Conservation (phyloP, 2,113 vertebrate species). For the Gadus macrocephalus region DNA sequence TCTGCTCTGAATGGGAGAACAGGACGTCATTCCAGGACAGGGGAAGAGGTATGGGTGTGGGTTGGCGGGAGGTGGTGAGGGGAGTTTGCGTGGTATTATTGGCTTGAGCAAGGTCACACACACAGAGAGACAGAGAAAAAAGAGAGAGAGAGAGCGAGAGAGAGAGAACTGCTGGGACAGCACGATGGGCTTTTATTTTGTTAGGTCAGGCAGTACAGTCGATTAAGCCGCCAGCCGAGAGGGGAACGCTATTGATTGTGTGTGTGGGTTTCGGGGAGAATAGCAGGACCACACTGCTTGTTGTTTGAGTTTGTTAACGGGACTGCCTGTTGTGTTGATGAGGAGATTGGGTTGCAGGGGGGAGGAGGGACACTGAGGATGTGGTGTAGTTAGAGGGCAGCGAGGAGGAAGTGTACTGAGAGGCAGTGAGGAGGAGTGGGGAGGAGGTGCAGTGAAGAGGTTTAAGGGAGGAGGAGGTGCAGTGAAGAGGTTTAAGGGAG, state of each 20-base stretch:
- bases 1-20: conserved; percentile 44
- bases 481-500: no score
- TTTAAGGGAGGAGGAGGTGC: no score
- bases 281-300: conserved; percentile 38
- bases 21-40: neutral
- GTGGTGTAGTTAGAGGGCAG: conserved; percentile 3
- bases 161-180: conserved; percentile 52
- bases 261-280: conserved; percentile 9
- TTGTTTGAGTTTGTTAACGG: conserved; percentile 58
- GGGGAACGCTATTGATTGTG: conserved; percentile 58
- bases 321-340: neutral
- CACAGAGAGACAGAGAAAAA: conserved; percentile 15
- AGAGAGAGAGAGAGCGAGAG: conserved; percentile 7
- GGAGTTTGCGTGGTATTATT: conserved; percentile 47
- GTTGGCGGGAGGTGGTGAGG: conserved; percentile 2
- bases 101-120: conserved; percentile 61
- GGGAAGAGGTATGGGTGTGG: conserved; percentile 3
- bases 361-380: conserved; percentile 13
- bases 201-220: conserved; percentile 54
- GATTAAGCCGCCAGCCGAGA: conserved; percentile 65
- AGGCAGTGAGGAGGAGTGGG: conserved; percentile 4
- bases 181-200: conserved; percentile 65
- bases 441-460: no score
- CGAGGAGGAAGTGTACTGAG: conserved; percentile 7
- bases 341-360: no score